These are phyloP conservation scores for Drosophila nigromelanica DNA, from an alignment of 1,140 invertebrate species.

Conservation along the genomic window DNA sequence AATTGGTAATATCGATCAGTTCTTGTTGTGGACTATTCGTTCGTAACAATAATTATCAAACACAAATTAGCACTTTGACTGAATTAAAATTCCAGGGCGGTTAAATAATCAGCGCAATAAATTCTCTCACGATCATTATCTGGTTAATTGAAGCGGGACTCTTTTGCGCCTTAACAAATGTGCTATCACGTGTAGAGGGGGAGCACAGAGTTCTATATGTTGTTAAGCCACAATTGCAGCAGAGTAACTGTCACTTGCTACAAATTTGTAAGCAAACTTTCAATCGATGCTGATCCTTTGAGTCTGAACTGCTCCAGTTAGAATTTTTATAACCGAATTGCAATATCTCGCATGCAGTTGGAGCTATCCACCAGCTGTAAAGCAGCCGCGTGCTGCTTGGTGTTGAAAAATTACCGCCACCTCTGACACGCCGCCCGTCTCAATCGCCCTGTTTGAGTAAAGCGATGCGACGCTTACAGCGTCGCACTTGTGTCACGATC, in stretches of 20 bases:
- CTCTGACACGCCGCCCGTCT: constrained; percentile 35
- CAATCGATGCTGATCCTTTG: constrained; percentile 14
- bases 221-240: constrained; percentile 29
- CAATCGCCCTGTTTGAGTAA: constrained; percentile 5
- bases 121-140: constrained; percentile 81
- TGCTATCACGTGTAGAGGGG: neutral
- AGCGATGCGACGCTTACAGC: constrained; percentile 29
- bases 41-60: constrained; percentile 67
- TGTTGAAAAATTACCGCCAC: constrained; percentile 79
- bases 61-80: constrained; percentile 67
- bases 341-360: constrained; percentile 30
- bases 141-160: constrained; percentile 44
- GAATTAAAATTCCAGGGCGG: constrained; percentile 66
- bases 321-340: constrained; percentile 68
- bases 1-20: neutral
- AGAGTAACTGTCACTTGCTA: constrained; percentile 70
- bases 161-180: constrained; percentile 38
- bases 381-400: constrained; percentile 58
- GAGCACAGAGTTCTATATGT: neutral
- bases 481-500: constrained; percentile 79
- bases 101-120: no score
- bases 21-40: neutral
- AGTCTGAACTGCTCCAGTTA: constrained; percentile 65
- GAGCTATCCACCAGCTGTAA: neutral
- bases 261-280: constrained; percentile 60